Percentiles rank a stretch among this genome's conserved stretches.
phyloP scores from a whole-genome alignment of 2,797 vertebrate species.

The Xenops minutus region DNA sequence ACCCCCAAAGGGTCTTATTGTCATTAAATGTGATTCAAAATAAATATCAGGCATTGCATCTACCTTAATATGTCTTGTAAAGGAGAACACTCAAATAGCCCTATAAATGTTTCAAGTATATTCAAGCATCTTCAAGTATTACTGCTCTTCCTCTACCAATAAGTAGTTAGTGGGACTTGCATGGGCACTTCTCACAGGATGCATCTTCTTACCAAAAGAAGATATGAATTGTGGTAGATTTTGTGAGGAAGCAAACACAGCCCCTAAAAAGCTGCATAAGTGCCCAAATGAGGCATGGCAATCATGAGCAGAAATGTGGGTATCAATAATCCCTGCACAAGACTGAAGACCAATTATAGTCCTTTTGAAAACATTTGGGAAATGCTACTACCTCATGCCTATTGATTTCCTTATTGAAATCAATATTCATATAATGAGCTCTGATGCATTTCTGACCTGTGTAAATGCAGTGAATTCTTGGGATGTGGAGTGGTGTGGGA shows the following conservation, averaged over 20 bases:
- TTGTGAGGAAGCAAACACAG: background rate
- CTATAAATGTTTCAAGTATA: background rate
- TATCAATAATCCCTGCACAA: background rate
- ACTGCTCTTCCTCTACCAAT: background rate
- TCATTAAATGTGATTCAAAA: background rate
- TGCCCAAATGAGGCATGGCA: background rate
- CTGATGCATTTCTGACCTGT: constrained; percentile 1
- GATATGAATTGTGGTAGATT: background rate
- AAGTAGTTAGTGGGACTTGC: background rate
- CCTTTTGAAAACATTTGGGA: constrained; percentile 34
- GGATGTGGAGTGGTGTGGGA: background rate
- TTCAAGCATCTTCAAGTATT: background rate
- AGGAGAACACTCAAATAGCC: background rate
- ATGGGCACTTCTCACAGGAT: background rate
- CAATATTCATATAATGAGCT: constrained; percentile 61
- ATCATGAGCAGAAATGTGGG: background rate
- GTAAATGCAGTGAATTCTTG: constrained; percentile 26
- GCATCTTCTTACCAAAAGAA: background rate
- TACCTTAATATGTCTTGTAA: background rate
- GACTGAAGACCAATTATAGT: background rate
- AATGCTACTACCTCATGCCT: constrained; percentile 4
- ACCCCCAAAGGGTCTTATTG: background rate
- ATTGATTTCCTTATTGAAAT: constrained; percentile 55
- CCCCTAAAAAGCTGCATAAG: background rate
- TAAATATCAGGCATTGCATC: background rate